Evolutionary conservation across 2,113 vertebrate species (phyloP), one percentile per base, ranked within the genome.

Genomic region (Chloropsis hardwickii): DNA sequence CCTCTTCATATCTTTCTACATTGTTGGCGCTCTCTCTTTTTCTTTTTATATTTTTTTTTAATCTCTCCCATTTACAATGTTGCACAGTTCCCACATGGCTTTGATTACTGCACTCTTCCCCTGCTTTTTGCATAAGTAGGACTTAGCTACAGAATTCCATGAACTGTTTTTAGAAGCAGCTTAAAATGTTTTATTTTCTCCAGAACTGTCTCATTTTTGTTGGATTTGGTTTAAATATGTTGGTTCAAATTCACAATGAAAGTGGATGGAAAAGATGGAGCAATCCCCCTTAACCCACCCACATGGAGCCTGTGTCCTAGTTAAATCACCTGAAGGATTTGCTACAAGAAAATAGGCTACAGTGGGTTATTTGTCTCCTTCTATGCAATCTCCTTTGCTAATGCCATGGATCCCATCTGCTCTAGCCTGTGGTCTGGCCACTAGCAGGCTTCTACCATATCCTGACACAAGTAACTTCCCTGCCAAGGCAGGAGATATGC

Each of bases 31-130:
- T 19, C 40, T 69, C 25, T 79, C 12, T 61, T 88, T 39, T 67
- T 54, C n/a, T 69, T 62, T 70, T 72, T 47, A 33, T 72, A 50
- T 65, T 60, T 82, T 61, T 84, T n/a, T 84, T 31, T 42, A 88
- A 74, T 81, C 31, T 88, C 24, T 66, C 21, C 39, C 3, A 4
- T 87, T 81, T 85, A 58, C 64, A 78, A 73, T 40, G 7, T 69
- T 90, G 22, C 51, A 56, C 13, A 60, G 23, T 71, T 97, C 37
- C 56, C 93, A 96, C 31, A 74, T 86, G 94, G 74, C 15, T 96
- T 96, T 95, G 67, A 96, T 96, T 93, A 96, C 80, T 64, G 40
- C 35, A 81, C 6, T 73, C 39, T 80, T 91, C 15, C 40, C 58
- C 64, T 74, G 47, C 23, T 88, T 94, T 37, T 83, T 88, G 27